phyloP scores from a whole-genome alignment of 2,113 vertebrate species.

The Blennius ocellaris region DNA sequence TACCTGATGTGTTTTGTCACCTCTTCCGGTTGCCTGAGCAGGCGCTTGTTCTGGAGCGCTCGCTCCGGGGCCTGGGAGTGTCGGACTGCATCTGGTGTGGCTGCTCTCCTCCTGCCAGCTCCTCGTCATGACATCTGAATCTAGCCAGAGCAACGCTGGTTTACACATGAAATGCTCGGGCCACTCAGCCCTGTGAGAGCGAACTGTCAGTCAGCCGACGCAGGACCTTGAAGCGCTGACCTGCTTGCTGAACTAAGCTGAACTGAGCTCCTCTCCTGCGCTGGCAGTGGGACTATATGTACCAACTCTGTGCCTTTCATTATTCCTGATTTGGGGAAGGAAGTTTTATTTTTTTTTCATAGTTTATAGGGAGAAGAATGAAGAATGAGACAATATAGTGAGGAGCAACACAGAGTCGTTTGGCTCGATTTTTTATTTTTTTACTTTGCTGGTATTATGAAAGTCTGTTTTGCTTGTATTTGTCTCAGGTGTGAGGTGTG shows the following conservation, averaged over 20 bases:
- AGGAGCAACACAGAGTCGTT: constrained; percentile 12
- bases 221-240: constrained; percentile 77
- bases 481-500: background rate
- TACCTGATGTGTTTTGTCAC: constrained; percentile 88
- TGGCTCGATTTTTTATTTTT: background rate
- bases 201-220: constrained; percentile 76
- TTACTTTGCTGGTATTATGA: background rate
- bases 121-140: constrained; percentile 87
- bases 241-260: constrained; percentile 72
- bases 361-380: background rate
- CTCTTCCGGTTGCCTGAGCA: constrained; percentile 87
- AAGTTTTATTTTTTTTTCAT: constrained; percentile 10
- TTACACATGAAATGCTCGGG: constrained; percentile 85
- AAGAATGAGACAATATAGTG: background rate
- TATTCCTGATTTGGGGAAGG: constrained; percentile 2
- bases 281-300: constrained; percentile 28
- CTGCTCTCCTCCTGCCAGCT: constrained; percentile 82
- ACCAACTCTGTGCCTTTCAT: constrained; percentile 1
- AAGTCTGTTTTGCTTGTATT: background rate
- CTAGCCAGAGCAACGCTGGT: constrained; percentile 82
- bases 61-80: constrained; percentile 83
- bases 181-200: constrained; percentile 82
- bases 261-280: constrained; percentile 23
- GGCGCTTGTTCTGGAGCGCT: constrained; percentile 67
- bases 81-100: constrained; percentile 86